Evolutionary conservation across 2,113 vertebrate genomes (phyloP).

Genomic region (Alethe castanea): DNA sequence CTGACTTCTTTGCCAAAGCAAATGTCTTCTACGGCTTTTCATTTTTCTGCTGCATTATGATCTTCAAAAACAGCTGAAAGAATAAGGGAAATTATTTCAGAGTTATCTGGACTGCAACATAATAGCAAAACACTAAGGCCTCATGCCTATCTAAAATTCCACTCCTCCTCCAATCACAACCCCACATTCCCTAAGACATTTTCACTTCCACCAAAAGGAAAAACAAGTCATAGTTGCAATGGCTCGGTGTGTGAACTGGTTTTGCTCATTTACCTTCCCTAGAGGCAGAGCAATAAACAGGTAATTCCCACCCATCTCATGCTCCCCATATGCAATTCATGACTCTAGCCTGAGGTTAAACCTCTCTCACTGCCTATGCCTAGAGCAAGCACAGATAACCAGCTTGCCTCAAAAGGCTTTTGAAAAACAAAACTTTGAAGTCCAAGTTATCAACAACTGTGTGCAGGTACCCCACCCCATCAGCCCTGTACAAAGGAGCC

Average conservation of each 20-base stretch:
- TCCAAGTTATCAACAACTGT: not conserved
- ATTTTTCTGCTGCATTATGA: slow-evolving; percentile 80
- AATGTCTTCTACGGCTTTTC: slow-evolving; percentile 68
- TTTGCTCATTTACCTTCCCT: not conserved
- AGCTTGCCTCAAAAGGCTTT: not conserved
- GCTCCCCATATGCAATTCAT: not conserved
- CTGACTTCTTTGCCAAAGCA: slow-evolving; percentile 63
- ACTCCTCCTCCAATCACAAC: not conserved
- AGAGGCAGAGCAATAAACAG: not conserved
- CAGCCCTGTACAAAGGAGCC: not conserved
- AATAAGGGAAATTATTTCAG: slow-evolving; percentile 38
- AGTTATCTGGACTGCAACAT: not conserved
- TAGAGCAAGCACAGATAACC: not conserved
- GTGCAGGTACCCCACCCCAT: not conserved
- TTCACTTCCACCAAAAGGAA: not conserved
- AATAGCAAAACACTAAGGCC: slow-evolving; percentile 1
- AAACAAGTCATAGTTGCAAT: not conserved
- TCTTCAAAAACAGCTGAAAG: slow-evolving; percentile 65
- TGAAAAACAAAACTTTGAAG: not conserved
- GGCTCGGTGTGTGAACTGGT: not conserved
- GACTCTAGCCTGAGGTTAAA: not conserved
- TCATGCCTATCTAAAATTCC: not conserved
- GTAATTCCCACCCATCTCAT: not conserved
- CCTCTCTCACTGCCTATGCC: not conserved
- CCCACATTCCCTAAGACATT: not conserved